These are phyloP conservation scores for Sabatieria punctata DNA, from an alignment of 2,888 invertebrate species.

Conservation along the genomic window DNA sequence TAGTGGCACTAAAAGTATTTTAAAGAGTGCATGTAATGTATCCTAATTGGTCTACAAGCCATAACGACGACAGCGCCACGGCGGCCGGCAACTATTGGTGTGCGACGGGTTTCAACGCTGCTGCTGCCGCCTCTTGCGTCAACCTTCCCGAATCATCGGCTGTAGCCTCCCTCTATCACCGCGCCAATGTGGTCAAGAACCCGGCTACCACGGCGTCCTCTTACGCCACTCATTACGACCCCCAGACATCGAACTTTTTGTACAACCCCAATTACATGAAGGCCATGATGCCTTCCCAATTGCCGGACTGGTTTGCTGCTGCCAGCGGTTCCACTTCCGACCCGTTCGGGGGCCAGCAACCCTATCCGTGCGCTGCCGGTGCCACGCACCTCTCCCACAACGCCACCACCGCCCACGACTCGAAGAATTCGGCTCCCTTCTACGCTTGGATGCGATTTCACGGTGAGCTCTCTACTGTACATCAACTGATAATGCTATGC, in stretches of 20 bases:
- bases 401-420: not conserved
- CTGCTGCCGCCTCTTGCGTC: no score
- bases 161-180: not conserved
- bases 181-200: not conserved
- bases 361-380: not conserved
- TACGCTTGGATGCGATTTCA: not conserved
- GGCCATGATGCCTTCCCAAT: not conserved
- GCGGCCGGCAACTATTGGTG: not conserved
- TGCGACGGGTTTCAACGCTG: not conserved
- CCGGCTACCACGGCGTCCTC: not conserved
- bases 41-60: not conserved
- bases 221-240: not conserved
- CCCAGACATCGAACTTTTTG: not conserved
- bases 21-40: not conserved
- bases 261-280: not conserved
- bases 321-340: not conserved
- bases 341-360: not conserved
- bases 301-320: not conserved
- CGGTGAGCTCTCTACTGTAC: no score
- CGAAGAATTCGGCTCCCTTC: not conserved
- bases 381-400: not conserved
- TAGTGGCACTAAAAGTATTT: not conserved
- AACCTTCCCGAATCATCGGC: not conserved
- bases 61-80: not conserved
- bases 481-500: no score